Evolutionary conservation across 2,797 vertebrate genomes (phyloP), one percentile per base, ranked within the genome.

Genomic region (Melanotaenia trifasciata): DNA sequence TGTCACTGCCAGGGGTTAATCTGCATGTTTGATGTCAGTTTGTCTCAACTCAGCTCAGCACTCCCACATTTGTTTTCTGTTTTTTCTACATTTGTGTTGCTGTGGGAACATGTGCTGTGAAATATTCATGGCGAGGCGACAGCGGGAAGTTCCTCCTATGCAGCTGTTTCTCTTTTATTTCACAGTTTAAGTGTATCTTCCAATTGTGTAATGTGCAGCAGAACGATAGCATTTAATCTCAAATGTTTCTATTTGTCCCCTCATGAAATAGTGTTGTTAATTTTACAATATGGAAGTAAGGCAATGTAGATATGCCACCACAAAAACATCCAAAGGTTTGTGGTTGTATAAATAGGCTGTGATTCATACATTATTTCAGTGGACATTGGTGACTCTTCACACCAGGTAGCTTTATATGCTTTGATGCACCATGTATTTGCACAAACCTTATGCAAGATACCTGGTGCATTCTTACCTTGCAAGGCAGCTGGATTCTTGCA

Each of bases 31-130:
- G 68, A 76, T 74, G 66, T 58, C 58, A 61, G 45, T 58, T 83
- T 79, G 82, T 85, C 84, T 82, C 75, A 64, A 26, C 60, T 70
- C 81, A 59, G 53, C 74, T 79, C 69, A 67, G 63, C 61, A 57
- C 32, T 67, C 35, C 58, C 57, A 6, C 16, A 1, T 84, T 72
- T 59, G 30, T 68, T 64, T 76, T 67, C 18, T 45, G 33, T 71
- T 16, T 61, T 64, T 40, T 80, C 50, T 32, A 40, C 7, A 53
- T 75, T 43, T 66, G 28, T 72, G 72, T 67, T 54, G 61, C 53
- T 66, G 35, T 35, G 22, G 35, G 53, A 72, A 26, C 4, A 43
- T 70, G 62, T 70, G 53, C 32, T 51, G 51, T 70, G 74, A 81
- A 62, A 69, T 50, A 75, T 71, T 76, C 58, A 64, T 40, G 35